These are phyloP conservation scores for Mobula birostris DNA, from an alignment of 2,113 vertebrate genomes.

Conservation along the genomic window DNA sequence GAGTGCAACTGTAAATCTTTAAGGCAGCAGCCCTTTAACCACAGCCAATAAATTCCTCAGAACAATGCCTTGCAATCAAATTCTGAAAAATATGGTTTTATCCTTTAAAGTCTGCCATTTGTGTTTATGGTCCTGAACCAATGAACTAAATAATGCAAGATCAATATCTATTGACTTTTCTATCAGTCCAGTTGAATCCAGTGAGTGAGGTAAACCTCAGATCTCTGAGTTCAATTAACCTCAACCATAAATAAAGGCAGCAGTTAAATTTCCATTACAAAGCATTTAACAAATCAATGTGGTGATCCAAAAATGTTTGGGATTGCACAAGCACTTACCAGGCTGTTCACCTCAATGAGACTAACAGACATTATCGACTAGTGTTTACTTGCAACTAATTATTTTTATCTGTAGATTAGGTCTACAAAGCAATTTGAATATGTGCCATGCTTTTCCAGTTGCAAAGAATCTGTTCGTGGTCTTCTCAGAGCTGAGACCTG, in stretches of 20 bases:
- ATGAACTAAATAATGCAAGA: slow-evolving; percentile 24
- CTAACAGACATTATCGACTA: not conserved
- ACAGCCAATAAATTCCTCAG: not conserved
- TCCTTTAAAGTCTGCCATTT: not conserved
- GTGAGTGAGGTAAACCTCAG: slow-evolving; percentile 19
- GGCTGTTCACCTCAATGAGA: slow-evolving; percentile 24
- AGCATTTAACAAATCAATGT: slow-evolving; percentile 28
- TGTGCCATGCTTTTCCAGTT: not conserved
- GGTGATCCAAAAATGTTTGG: slow-evolving; percentile 15
- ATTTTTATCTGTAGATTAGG: slow-evolving; percentile 15
- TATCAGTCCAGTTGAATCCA: slow-evolving; percentile 3
- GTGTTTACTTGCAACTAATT: not conserved
- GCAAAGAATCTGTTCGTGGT: not conserved
- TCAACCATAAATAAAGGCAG: slow-evolving; percentile 28
- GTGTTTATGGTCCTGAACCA: slow-evolving; percentile 28
- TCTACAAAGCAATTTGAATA: not conserved
- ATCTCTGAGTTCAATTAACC: slow-evolving; percentile 28
- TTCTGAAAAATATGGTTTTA: not conserved
- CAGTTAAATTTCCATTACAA: slow-evolving; percentile 33
- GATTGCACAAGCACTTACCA: slow-evolving; percentile 29
- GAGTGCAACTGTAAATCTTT: not conserved
- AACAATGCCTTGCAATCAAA: not conserved
- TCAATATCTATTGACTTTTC: slow-evolving; percentile 5
- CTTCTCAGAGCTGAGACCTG: not conserved
- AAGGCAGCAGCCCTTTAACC: not conserved